Base-by-base conservation (phyloP, 2,888 invertebrate genomes). In the Agrochola litura region DNA sequence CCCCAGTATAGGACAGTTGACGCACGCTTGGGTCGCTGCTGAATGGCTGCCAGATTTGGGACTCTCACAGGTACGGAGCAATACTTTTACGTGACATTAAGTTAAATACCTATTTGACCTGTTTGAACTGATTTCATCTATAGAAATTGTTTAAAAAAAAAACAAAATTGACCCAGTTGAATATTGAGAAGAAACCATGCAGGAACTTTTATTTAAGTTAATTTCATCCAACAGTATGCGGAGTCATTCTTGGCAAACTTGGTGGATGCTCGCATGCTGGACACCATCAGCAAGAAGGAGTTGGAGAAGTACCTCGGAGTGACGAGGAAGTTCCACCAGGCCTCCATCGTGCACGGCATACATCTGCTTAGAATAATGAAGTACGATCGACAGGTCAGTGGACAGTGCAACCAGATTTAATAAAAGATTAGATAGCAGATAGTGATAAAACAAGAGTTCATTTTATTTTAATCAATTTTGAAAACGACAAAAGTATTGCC, bases 31-130 rank as follows among this genome's bases (percentile, higher is more conserved):
- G 99, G 99, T 99, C 54, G 98, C 99, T 49, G 98, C 98, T 71
- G 99, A 99, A 92, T 99, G 99, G 99, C 95, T 99, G 87, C 98
- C 99, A 1, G 99, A 99, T 92, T 97, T 99, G 72, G 99, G 99
- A 77, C 96, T 99, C 76, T 98, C 99, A 16, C 98, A 98, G 97
- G 98, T 98, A 61, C 19, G 61, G 9, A 61, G 16, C 4, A 8
- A 16, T 14, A 16, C 30, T 60, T 30, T 9, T 30, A 19, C 4
- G 8, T 30, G 19, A 1, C 4, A 37, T 9, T 52, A 9, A 61
- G 19, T 19, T 46, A 25, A 14, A 25, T 16, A 25, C 6, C 25
- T 58, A 25, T 25, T 58, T 37, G 1, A 37, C 9, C 9, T 22
- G 52, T 8, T 52, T 8, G 9, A 22, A 52, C 19, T 9, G 52